Base-by-base conservation (phyloP, 2,888 invertebrate species). In the Amblyjoppa proteus region DNA sequence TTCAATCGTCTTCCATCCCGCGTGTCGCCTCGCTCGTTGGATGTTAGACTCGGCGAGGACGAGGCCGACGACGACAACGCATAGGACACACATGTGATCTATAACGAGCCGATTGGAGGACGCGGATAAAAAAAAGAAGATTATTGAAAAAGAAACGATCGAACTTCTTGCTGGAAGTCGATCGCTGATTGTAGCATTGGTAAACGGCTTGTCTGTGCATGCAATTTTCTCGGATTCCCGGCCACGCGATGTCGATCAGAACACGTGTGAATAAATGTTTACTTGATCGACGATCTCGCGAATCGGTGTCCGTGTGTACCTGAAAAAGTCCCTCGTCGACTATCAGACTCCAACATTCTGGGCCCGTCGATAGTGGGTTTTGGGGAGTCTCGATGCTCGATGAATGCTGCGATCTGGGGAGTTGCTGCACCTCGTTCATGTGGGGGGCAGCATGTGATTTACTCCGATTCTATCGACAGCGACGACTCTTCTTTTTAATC, bases 301-400 rank as follows among this genome's bases (percentile, higher is more conserved):
- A 73, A 16, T 56, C 41, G 6, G 25, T 51, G 25, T 69, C 74
- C 25, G 16, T 31, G 16, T 31, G 51, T 58, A 88, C 88, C 88
- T 88, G 88, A 70, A 86, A 81, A 81, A 88, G 71, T 88, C 91
- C 91, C 76, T 94, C 94, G 91, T 94, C 94, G 85, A 92, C 85
- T 58, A 92, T 77, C 75, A 93, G 88, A 86, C 89, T 92, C 93
- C 93, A 93, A 91, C 93, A 94, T 93, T 94, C 94, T 92, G 92
- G 82, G 88, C 85, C 89, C 11, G 89, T 69, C 56, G 82, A 41
- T 28, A 79, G 41, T 16, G 78, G 66, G 73, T 84, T 89, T 73
- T 87, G 88, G 61, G 83, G 87, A 64, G 87, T 86, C 61, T 90
- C 89, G 88, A 88, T 78, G 76, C 87, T 88, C 88, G 86, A 88